Base-by-base conservation (phyloP, 2,888 invertebrate species). In the Idaea aversata region DNA sequence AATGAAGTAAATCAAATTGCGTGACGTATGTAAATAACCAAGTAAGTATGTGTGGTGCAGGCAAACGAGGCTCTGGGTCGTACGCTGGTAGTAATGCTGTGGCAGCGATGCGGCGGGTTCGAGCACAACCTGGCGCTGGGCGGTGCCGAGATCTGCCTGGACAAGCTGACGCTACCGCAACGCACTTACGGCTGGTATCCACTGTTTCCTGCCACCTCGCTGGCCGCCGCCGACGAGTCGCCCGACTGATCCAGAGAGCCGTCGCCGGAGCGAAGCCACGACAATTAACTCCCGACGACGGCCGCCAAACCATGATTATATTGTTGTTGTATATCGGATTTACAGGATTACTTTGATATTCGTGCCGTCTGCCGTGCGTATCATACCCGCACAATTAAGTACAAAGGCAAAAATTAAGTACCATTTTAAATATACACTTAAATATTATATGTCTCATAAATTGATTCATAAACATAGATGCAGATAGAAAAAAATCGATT, bases 171-270 rank as follows among this genome's bases (percentile, higher is more conserved):
- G 61, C 94, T 98, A 70, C 95, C 97, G 36, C 96, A 96, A 83
- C 94, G 97, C 77, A 96, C 97, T 61, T 95, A 96, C 78, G 97
- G 97, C 72, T 98, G 98, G 98, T 98, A 98, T 93, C 97, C 97
- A 70, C 94, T 98, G 73, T 98, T 97, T 90, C 97, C 97, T 57
- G 97, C 97, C 85, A 96, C 96, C 78, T 96, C 96, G 64, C 94
- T 97, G 71, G 96, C 96, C 34, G 96, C 86, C 75, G 90, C 86
- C 75, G 90, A 94, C 82, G 94, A 94, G 77, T 92, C 92, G 70
- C 92, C 92, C 79, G 92, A 93, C 85, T 93, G 92, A 93, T 93
- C 91, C 78, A 85, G 91, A 74, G 92, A 92, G 88, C 91, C 91
- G 91, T 92, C 92, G 90, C 92, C 92, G 83, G 92, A 93, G 84